phyloP scores from a whole-genome alignment of 2,888 invertebrate genomes.

The Fragum fragum region DNA sequence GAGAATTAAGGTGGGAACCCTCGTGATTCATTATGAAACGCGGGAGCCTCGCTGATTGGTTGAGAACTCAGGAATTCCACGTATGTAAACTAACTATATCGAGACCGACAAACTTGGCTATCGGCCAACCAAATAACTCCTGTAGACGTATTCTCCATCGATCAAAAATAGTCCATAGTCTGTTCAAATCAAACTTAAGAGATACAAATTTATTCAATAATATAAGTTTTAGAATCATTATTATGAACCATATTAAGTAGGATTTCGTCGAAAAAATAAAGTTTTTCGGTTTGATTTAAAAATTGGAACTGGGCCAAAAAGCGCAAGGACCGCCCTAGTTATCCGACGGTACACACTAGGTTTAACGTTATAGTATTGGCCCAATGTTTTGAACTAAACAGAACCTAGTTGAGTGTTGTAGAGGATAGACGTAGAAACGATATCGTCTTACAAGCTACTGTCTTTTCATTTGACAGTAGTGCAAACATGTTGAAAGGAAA shows the following conservation, averaged over 20 bases:
- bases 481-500: slow-evolving; percentile 75
- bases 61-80: slow-evolving; percentile 69
- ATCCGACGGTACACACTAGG: slow-evolving; percentile 63
- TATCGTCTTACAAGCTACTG: slow-evolving; percentile 26
- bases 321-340: slow-evolving; percentile 71
- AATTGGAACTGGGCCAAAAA: slow-evolving; percentile 71
- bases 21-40: slow-evolving; percentile 69
- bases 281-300: slow-evolving; percentile 55
- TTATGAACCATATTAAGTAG: no score
- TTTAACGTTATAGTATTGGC: slow-evolving; percentile 80
- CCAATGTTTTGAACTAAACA: slow-evolving; percentile 70
- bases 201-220: no score
- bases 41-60: slow-evolving; percentile 76
- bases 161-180: no score
- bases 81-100: slow-evolving; percentile 67
- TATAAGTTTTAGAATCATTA: no score
- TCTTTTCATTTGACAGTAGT: slow-evolving; percentile 11
- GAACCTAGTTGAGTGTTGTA: slow-evolving; percentile 56
- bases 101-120: slow-evolving; percentile 65
- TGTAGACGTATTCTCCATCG: slow-evolving; percentile 43
- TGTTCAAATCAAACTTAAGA: neutral
- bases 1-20: slow-evolving; percentile 58
- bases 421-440: slow-evolving; percentile 51
- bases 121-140: slow-evolving; percentile 50
- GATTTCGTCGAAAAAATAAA: no score